phyloP scores from a whole-genome alignment of 2,888 invertebrate genomes.

The Ornithoptera alexandrae region DNA sequence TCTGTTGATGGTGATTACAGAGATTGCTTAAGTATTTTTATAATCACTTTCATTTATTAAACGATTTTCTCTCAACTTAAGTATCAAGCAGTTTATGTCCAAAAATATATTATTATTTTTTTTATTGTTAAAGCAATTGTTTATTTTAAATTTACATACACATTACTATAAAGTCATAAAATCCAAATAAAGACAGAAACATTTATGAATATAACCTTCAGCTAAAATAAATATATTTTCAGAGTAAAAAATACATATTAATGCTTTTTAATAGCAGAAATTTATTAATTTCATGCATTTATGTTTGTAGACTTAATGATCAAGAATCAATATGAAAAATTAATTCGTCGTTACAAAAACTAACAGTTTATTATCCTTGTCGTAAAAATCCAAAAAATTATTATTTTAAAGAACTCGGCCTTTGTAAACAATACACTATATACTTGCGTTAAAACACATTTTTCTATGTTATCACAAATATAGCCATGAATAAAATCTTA shows the following conservation, averaged over 20 bases:
- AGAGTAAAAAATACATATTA: not conserved
- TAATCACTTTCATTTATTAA: slow-evolving; percentile 3
- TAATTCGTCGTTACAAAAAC: slow-evolving; percentile 20
- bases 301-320: slow-evolving; percentile 17
- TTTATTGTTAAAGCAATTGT: too few species aligned
- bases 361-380: slow-evolving; percentile 16
- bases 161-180: too few species aligned
- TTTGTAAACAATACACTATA: slow-evolving; percentile 7
- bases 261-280: slow-evolving; percentile 12
- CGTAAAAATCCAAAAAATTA: slow-evolving; percentile 11
- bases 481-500: slow-evolving; percentile 77
- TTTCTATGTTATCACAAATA: slow-evolving; percentile 34
- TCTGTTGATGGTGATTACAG: slow-evolving; percentile 23
- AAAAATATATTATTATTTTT: too few species aligned
- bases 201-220: too few species aligned
- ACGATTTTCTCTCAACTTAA: not conserved
- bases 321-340: slow-evolving; percentile 18
- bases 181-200: too few species aligned
- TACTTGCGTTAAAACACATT: slow-evolving; percentile 3
- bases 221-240: too few species aligned
- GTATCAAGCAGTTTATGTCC: not conserved
- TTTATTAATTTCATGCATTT: slow-evolving; percentile 14
- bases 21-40: slow-evolving; percentile 17
- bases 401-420: not conserved
- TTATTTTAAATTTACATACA: too few species aligned